Evolutionary conservation across 2,888 invertebrate species (phyloP).

Genomic region (Anthrax anthrax): DNA sequence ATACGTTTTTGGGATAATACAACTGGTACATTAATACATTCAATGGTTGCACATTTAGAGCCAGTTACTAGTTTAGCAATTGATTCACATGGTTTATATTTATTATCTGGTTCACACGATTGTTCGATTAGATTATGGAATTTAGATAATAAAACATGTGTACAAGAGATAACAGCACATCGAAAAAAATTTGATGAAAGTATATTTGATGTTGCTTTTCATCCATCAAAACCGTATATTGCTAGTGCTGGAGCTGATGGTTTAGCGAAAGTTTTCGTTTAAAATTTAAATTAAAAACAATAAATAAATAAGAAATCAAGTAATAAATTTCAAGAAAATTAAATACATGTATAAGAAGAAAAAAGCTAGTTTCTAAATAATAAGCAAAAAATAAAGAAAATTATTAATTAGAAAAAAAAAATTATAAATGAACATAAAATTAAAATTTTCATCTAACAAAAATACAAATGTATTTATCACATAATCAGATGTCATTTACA

Average conservation of each 20-base stretch:
- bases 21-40: constrained; percentile 85
- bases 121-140: constrained; percentile 99
- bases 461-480: too few relatives aligned
- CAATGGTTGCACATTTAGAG: constrained; percentile 98
- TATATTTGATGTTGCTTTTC: constrained; percentile 98
- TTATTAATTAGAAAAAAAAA: neutral
- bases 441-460: too few relatives aligned
- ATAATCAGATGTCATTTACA: too few relatives aligned
- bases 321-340: too few relatives aligned
- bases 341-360: neutral
- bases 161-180: constrained; percentile 99
- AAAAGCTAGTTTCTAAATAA: neutral
- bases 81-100: constrained; percentile 95
- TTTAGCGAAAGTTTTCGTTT: constrained; percentile 96
- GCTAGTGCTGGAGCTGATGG: constrained; percentile 99
- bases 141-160: constrained; percentile 96
- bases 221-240: constrained; percentile 95
- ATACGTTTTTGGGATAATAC: constrained; percentile 98
- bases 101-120: constrained; percentile 96
- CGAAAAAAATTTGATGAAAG: constrained; percentile 99
- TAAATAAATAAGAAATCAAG: neutral
- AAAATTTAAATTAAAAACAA: constrained; percentile 13
- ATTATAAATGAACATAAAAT: neutral
- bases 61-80: constrained; percentile 96
- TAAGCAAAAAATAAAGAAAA: neutral